phyloP scores from a whole-genome alignment of 2,888 invertebrate genomes.

The Chorisops tibialis region DNA sequence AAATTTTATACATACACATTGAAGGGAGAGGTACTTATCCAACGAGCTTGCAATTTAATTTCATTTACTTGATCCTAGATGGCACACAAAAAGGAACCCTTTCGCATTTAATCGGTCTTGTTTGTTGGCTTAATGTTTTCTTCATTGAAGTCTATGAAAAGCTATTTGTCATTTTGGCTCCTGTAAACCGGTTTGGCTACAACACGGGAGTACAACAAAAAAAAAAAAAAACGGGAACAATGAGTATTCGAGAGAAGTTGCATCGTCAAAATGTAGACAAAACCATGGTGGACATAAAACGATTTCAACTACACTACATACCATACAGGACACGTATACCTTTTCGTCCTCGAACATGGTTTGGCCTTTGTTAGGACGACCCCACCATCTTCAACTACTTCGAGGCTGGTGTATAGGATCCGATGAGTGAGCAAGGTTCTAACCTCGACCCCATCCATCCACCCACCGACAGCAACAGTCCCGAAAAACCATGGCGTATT shows the following conservation, averaged over 20 bases:
- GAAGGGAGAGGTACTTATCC: not conserved
- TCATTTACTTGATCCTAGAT: not conserved
- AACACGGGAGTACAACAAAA: not conserved
- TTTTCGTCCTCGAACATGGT: not conserved
- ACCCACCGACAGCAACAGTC: not conserved
- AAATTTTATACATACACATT: not conserved
- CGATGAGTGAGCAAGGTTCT: too few relatives aligned
- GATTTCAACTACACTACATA: not conserved
- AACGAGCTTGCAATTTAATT: conserved; percentile 13
- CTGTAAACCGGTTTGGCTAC: not conserved
- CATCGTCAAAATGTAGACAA: not conserved
- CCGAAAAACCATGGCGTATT: conserved; percentile 9
- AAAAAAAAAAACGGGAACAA: not conserved
- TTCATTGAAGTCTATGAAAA: not conserved
- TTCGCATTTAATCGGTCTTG: not conserved
- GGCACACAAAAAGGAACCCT: not conserved
- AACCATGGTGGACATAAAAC: conserved; percentile 7
- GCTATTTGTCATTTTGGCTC: conserved; percentile 4
- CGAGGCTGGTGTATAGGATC: not conserved
- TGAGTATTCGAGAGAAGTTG: not conserved
- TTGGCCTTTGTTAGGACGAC: not conserved
- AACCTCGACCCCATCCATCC: not conserved
- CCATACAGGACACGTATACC: not conserved
- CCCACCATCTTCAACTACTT: not conserved
- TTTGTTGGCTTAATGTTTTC: not conserved